Conservation (phyloP, 2,888 invertebrate species). For the Cephus pulcher region DNA sequence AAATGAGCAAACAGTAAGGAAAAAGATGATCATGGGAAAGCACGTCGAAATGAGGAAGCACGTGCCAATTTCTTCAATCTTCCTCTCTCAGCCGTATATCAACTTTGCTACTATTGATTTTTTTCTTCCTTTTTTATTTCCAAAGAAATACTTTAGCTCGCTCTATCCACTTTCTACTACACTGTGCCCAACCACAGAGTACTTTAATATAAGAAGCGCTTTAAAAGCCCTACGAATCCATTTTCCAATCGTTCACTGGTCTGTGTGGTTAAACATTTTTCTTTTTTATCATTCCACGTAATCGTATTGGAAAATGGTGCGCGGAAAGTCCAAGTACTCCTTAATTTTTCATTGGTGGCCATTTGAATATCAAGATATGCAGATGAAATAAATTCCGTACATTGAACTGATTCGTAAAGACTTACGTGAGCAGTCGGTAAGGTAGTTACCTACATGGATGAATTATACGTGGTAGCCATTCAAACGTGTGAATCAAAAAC, state of each 20-base stretch:
- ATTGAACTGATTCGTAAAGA: not conserved
- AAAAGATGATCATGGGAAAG: not conserved
- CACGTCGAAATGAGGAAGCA: not conserved
- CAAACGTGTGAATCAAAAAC: not conserved
- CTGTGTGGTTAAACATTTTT: not conserved
- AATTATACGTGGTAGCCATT: not conserved
- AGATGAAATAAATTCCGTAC: not conserved
- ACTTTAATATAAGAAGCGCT: not conserved
- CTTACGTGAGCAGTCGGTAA: not conserved
- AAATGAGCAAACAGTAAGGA: not conserved
- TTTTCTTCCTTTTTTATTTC: not conserved
- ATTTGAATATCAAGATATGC: not conserved
- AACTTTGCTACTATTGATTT: not conserved
- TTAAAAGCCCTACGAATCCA: not conserved
- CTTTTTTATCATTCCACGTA: not conserved
- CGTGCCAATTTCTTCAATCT: not conserved
- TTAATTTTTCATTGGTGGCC: not conserved
- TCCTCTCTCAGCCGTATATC: not conserved
- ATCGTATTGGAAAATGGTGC: not conserved
- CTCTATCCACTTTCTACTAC: not conserved
- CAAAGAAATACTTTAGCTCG: not conserved
- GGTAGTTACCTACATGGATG: not conserved
- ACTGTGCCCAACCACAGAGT: not conserved
- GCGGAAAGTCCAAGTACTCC: not conserved
- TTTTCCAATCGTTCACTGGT: not conserved